These are phyloP conservation scores for Bradypus variegatus DNA, from an alignment of 2,797 vertebrate genomes.

Conservation along the genomic window DNA sequence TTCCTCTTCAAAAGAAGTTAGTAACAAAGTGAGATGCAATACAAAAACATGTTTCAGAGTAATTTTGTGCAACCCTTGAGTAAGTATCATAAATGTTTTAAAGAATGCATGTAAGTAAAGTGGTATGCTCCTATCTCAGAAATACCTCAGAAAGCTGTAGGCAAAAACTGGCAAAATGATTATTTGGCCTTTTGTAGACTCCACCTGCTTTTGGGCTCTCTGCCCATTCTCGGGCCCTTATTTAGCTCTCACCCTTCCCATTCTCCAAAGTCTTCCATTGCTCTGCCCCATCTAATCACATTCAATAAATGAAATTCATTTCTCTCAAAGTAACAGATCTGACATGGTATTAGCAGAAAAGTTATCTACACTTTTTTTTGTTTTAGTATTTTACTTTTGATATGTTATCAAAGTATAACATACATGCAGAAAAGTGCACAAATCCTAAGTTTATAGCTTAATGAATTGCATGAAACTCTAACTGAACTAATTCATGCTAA, in stretches of 20 bases:
- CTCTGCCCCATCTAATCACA: background rate
- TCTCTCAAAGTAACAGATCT: background rate
- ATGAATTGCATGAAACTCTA: background rate
- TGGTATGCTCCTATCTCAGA: background rate
- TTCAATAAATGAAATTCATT: background rate
- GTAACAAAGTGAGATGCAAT: background rate
- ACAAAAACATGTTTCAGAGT: background rate
- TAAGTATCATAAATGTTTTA: background rate
- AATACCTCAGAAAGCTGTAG: background rate
- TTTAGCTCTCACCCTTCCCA: too few relatives aligned
- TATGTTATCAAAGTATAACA: background rate
- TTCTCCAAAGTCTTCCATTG: background rate
- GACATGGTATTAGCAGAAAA: background rate
- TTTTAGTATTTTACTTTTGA: background rate
- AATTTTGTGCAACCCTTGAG: background rate
- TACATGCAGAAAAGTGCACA: background rate
- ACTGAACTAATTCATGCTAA: background rate
- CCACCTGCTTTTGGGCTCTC: background rate
- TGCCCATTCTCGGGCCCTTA: background rate
- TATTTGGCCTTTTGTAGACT: background rate
- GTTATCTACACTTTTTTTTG: background rate
- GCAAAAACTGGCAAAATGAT: background rate
- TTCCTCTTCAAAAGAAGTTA: slow-evolving; percentile 7
- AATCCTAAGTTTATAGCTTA: background rate
- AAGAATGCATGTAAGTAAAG: background rate